phyloP scores from a whole-genome alignment of 23 tunicate genomes.

The Phallusia fumigata region DNA sequence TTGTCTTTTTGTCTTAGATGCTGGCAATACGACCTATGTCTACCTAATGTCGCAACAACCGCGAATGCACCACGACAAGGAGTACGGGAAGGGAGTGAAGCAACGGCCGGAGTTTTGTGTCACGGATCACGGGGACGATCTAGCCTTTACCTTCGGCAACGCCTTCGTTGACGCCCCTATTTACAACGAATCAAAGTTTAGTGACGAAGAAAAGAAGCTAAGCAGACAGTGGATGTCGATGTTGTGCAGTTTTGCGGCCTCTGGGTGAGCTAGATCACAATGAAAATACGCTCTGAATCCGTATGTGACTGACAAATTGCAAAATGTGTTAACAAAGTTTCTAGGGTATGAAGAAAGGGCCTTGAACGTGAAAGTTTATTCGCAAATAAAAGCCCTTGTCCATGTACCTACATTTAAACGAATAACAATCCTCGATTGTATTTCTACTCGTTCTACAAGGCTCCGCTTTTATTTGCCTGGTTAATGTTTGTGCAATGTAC shows the following conservation, averaged over 20 bases:
- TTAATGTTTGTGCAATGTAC: no score
- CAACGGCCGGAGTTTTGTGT: slow-evolving; percentile 19
- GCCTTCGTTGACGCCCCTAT: neutral
- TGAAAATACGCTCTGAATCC: neutral
- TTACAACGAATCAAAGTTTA: neutral
- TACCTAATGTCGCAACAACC: slow-evolving; percentile 36
- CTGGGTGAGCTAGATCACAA: neutral
- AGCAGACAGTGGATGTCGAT: slow-evolving; percentile 28
- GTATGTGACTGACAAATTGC: neutral
- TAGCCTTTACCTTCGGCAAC: slow-evolving; percentile 16
- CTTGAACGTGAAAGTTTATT: no score
- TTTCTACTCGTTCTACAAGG: no score
- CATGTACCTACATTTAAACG: no score
- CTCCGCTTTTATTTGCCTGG: no score
- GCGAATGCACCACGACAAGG: slow-evolving; percentile 25
- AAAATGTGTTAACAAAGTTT: neutral
- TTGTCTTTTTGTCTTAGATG: neutral
- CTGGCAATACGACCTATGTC: slow-evolving; percentile 7
- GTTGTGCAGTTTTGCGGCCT: slow-evolving; percentile 11
- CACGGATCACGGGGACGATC: slow-evolving; percentile 21
- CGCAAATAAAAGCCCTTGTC: no score
- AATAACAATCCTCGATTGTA: no score
- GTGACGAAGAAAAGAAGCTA: neutral
- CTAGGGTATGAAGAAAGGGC: no score
- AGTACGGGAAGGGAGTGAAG: neutral